Evolutionary conservation across 2,797 vertebrate genomes (phyloP).

Genomic region (Falco peregrinus): DNA sequence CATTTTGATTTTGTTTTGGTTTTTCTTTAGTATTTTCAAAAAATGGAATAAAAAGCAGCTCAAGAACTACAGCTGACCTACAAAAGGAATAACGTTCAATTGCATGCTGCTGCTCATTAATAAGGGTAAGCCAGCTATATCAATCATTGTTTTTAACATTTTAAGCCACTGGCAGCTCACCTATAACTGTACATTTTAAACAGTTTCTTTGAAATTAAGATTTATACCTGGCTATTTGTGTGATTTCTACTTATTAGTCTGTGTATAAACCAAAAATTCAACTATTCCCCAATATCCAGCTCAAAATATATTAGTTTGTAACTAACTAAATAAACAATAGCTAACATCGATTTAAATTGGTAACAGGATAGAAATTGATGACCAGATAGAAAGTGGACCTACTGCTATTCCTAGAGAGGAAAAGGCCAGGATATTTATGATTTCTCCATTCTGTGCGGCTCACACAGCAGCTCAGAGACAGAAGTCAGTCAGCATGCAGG

Average conservation of each 20-base stretch:
- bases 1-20: not conserved
- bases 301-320: not conserved
- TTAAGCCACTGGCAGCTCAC: not conserved
- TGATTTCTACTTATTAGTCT: not conserved
- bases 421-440: not conserved
- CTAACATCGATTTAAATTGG: not conserved
- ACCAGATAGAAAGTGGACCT: not conserved
- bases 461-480: not conserved
- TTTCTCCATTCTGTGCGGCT: not conserved
- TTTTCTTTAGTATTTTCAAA: not conserved
- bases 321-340: not conserved
- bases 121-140: not conserved
- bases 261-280: not conserved
- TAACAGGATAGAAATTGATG: not conserved
- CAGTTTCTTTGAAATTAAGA: not conserved
- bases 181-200: not conserved
- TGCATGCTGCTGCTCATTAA: not conserved
- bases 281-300: not conserved
- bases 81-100: not conserved
- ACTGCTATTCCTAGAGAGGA: not conserved
- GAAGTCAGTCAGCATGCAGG: not conserved
- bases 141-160: not conserved
- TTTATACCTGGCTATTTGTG: not conserved
- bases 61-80: not conserved
- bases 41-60: not conserved